Evolutionary conservation across 1,140 invertebrate genomes (phyloP).

Genomic region (Chymomyza costata): DNA sequence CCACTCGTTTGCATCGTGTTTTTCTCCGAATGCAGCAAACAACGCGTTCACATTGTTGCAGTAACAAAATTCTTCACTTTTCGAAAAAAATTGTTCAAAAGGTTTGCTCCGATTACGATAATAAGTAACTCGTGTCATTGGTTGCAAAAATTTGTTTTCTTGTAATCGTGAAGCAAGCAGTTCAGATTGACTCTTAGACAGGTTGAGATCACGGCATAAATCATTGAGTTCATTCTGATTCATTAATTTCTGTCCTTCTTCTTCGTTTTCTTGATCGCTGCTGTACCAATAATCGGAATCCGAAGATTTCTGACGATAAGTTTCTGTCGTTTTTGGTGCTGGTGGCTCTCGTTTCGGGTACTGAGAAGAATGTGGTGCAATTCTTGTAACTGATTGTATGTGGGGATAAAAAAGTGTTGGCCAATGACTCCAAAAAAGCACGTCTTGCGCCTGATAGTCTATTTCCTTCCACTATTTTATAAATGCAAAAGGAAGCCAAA

Average conservation of each 20-base stretch:
- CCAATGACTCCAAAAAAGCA: no score
- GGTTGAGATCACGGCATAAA: slow-evolving; percentile 2
- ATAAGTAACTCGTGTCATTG: not conserved
- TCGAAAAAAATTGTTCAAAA: slow-evolving; percentile 4
- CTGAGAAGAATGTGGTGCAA: no score
- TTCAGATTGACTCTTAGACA: slow-evolving; percentile 1
- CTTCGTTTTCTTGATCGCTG: no score
- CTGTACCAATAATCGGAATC: no score
- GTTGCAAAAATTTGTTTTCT: not conserved
- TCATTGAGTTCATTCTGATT: slow-evolving; percentile 5
- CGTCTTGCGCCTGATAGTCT: no score
- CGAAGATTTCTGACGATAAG: no score
- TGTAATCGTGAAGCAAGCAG: slow-evolving; percentile 2
- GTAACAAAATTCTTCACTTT: slow-evolving; percentile 44
- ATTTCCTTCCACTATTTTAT: no score
- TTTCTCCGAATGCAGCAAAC: slow-evolving; percentile 38
- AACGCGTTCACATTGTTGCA: slow-evolving; percentile 40
- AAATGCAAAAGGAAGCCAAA: no score
- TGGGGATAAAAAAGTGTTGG: no score
- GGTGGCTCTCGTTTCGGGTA: no score
- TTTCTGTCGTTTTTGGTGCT: no score
- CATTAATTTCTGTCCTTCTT: slow-evolving; percentile 1
- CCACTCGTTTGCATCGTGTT: slow-evolving; percentile 35
- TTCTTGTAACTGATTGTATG: no score
- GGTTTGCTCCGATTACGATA: slow-evolving; percentile 1